Percentiles rank a stretch among this genome's conserved stretches.
phyloP scores from a whole-genome alignment of 2,113 vertebrate species.

The Apus apus region DNA sequence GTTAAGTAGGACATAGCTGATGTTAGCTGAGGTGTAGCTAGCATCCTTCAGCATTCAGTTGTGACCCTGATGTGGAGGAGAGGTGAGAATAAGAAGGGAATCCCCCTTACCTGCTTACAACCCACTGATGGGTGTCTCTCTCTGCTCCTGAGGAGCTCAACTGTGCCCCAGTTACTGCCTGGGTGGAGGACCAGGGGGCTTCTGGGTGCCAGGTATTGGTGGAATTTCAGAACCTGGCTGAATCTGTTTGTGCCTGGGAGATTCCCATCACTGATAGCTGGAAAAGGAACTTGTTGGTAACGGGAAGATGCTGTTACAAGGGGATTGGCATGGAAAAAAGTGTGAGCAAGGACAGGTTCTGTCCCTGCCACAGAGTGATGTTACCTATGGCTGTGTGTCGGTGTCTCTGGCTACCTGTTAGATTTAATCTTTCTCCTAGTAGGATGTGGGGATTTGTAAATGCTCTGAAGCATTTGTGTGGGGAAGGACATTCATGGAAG shows the following conservation, averaged over 20 bases:
- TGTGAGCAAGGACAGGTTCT: fast-evolving
- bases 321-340: background rate
- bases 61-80: background rate
- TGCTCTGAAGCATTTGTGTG: background rate
- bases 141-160: background rate
- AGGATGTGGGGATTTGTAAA: background rate
- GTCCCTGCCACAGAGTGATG: fast-evolving
- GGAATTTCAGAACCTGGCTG: background rate
- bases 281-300: background rate
- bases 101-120: background rate
- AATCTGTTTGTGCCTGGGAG: background rate
- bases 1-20: background rate
- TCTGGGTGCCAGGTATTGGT: background rate
- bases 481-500: background rate
- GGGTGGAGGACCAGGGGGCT: too few species aligned
- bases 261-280: background rate
- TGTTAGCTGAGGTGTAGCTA: background rate
- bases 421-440: background rate
- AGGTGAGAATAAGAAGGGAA: background rate
- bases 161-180: background rate
- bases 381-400: background rate
- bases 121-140: background rate
- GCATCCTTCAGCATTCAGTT: background rate
- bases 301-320: background rate
- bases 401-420: background rate